These are phyloP conservation scores for Himalopsyche japonica DNA, from an alignment of 2,888 invertebrate genomes.

Conservation along the genomic window DNA sequence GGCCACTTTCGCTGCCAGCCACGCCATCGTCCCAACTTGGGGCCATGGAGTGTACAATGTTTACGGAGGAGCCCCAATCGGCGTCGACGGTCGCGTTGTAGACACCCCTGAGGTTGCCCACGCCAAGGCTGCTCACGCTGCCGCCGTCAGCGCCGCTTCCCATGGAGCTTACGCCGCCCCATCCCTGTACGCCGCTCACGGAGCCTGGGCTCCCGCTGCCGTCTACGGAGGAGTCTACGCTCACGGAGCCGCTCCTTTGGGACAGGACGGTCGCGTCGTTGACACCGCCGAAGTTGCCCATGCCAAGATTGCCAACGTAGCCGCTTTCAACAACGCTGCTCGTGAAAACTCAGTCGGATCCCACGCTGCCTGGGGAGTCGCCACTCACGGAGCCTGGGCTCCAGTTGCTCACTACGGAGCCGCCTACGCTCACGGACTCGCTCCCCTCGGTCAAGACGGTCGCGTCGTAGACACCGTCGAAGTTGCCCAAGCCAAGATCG, in stretches of 20 bases:
- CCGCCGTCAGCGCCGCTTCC: constrained; percentile 30
- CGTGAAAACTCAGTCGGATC: constrained; percentile 17
- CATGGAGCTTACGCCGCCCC: constrained; percentile 37
- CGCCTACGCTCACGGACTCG: constrained; percentile 44
- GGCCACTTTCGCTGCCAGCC: constrained; percentile 13
- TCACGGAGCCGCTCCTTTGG: constrained; percentile 29
- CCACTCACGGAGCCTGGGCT: background rate
- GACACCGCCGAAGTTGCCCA: constrained; percentile 67
- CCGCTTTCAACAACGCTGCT: constrained; percentile 42
- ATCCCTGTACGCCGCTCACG: constrained; percentile 6
- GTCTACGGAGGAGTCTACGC: constrained; percentile 22
- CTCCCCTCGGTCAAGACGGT: constrained; percentile 31
- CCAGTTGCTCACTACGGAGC: background rate
- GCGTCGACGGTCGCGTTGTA: constrained; percentile 12
- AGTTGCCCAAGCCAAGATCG: constrained; percentile 51
- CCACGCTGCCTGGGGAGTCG: constrained; percentile 15
- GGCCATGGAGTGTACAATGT: background rate
- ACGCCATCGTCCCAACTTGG: background rate
- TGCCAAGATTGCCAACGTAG: constrained; percentile 55
- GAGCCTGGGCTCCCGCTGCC: background rate
- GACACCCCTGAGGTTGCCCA: constrained; percentile 10
- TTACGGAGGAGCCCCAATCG: constrained; percentile 14
- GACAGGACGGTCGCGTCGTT: constrained; percentile 58
- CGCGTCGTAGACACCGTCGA: constrained; percentile 50
- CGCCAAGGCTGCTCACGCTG: constrained; percentile 12